phyloP scores from a whole-genome alignment of 2,113 vertebrate species.

The Pollimyrus isidori region DNA sequence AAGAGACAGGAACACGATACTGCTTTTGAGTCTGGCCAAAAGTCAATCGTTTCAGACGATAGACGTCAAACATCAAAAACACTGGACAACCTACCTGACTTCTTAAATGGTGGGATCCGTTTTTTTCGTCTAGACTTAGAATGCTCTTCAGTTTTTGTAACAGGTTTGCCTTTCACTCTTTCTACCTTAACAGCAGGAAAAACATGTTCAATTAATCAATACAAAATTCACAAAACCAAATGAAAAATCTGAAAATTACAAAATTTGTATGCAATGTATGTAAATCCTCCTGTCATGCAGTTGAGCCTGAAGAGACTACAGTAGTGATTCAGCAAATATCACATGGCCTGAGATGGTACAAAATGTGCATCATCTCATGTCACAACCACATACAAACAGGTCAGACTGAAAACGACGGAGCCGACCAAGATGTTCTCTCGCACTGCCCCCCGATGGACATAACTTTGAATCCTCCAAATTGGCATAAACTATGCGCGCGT shows the following conservation, averaged over 20 bases:
- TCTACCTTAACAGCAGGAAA: background rate
- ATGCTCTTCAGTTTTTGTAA: accelerated
- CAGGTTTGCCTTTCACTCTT: background rate
- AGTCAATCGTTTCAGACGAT: background rate
- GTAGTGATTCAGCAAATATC: background rate
- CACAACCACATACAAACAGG: too few relatives aligned
- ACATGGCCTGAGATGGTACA: background rate
- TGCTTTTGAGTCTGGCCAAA: background rate
- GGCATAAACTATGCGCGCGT: too few relatives aligned
- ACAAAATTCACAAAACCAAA: background rate
- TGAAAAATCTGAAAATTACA: background rate
- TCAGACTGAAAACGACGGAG: too few relatives aligned
- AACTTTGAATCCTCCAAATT: too few relatives aligned
- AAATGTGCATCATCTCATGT: background rate
- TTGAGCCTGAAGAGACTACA: background rate
- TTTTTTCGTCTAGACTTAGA: background rate
- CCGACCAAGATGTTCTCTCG: too few relatives aligned
- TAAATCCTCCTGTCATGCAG: background rate
- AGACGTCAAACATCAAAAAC: background rate
- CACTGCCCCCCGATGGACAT: too few relatives aligned
- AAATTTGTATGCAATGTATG: background rate
- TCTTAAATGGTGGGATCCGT: accelerated
- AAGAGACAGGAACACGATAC: background rate
- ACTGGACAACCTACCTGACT: background rate
- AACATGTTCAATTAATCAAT: background rate